Evolutionary conservation across 2,113 vertebrate genomes (phyloP), one percentile per base, ranked within the genome.

Genomic region (Embiotoca jacksoni): DNA sequence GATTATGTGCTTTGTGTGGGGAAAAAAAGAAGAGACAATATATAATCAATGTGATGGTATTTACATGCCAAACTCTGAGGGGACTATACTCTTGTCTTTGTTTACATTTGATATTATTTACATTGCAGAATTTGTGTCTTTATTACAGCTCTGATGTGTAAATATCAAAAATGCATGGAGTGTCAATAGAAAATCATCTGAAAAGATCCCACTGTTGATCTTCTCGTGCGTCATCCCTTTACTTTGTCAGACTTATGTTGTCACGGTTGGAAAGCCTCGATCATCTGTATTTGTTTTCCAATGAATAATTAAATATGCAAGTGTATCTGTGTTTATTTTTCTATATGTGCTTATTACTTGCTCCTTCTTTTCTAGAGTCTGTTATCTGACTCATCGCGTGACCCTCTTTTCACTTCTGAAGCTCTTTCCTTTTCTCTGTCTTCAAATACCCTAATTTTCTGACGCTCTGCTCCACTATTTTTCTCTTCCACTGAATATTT

Each of bases 261-360:
- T 88, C 78, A 72, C 41, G 47, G 2, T 82, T 83, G 89, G 69
- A 88, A 64, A 81, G 75, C 84, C 61, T 77, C 30, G 76, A 52
- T 80, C 59, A 52, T 77, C 39, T 84, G 54, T 60, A 55, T 85
- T 89, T 84, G 50, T 90, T 82, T 94, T 89, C 75, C 85, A 91
- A 90, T 91, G 79, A 92, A 86, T 53, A 90, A 89, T 89, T 86
- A 65, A 86, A 90, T 58, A 60, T 84, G 81, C 78, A 90, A 86
- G 37, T 60, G 39, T 71, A 44, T 44, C n/a, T 78, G 11, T 73
- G 66, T 37, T 47, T 1, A 63, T 35, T 66, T 15, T 56, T 35
- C 32, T 57, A 33, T 46, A 49, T 70, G 33, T 50, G 23, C 30
- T 30, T 33, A 46, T 47, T 64, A 37, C 57, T 49, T 15, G 35